Base-by-base conservation (phyloP, 1,140 invertebrate species). In the Leptinotarsa defecta region DNA sequence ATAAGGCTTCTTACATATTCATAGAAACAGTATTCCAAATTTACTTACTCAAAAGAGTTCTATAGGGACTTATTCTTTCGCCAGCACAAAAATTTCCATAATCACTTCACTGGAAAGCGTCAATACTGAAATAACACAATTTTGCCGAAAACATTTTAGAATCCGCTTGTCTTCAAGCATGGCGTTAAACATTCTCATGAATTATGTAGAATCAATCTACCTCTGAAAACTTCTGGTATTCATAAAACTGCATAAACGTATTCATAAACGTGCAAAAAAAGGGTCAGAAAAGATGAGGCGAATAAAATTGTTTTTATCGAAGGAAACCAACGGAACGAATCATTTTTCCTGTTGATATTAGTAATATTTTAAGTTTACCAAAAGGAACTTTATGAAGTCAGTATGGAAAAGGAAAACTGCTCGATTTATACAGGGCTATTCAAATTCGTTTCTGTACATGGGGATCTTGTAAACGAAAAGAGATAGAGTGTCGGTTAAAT, bases 91-190 rank as follows among this genome's bases (percentile, higher is more conserved):
- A 48, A 68, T 68, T 68, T 43, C 67, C 67, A 68, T 68, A 68
- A 68, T 68, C 67, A 19, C 34, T 68, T 68, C 34, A 68, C 67
- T 68, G 34, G 67, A 48, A 68, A 15, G 43, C 67, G 24, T 68
- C 67, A 68, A 68, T 68, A 68, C 67, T 68, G n/a, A 68, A 68
- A 68, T 68, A 68, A 68, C n/a, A 48, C 67, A 49, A 68, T 68
- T 68, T 68, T 68, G 13, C 3, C 24, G 20, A 68, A 68, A 68
- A 68, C 67, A 68, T 68, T 68, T 48, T 48, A 34, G 43, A 68
- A n/a, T 68, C n/a, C 67, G 27, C 43, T 68, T 48, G 24, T 43
- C 67, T 48, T n/a, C n/a, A 43, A 43, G 67, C 19, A 15, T 13
- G 20, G 20, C 24, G 24, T 27, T 68, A 27, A 43, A 43, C 24